These are phyloP conservation scores for Atlantisia rogersi DNA, from an alignment of 2,113 vertebrate species.

Conservation along the genomic window DNA sequence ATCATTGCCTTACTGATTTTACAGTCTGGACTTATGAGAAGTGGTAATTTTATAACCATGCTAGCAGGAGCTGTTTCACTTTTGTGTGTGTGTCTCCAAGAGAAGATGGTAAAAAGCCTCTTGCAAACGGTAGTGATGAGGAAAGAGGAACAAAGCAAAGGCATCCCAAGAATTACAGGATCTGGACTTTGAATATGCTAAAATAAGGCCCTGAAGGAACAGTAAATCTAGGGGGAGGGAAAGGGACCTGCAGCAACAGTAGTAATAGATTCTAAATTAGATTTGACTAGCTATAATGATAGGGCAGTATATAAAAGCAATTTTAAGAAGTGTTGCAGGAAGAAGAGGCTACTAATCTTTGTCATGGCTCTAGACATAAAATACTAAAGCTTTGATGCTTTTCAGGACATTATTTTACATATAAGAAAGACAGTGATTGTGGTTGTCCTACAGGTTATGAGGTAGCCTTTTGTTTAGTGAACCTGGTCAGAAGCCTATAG, in stretches of 20 bases:
- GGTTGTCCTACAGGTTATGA: background rate
- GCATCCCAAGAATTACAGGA: background rate
- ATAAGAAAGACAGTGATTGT: background rate
- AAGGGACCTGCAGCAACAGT: background rate
- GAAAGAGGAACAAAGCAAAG: background rate
- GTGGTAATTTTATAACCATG: background rate
- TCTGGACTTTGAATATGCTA: background rate
- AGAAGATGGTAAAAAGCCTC: background rate
- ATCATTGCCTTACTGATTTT: background rate
- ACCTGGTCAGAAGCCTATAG: background rate
- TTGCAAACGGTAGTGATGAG: background rate
- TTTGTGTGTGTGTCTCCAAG: background rate
- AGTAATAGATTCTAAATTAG: background rate
- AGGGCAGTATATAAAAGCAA: background rate
- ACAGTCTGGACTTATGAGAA: background rate
- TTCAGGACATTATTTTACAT: background rate
- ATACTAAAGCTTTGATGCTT: background rate
- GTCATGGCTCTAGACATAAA: background rate
- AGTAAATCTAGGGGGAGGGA: background rate
- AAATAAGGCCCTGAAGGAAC: background rate
- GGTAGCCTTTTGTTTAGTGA: background rate
- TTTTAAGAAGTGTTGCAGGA: background rate
- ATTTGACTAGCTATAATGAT: background rate
- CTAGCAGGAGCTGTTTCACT: background rate
- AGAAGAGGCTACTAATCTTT: background rate